Conservation (phyloP, 1,140 invertebrate genomes). For the Gryllus bimaculatus region DNA sequence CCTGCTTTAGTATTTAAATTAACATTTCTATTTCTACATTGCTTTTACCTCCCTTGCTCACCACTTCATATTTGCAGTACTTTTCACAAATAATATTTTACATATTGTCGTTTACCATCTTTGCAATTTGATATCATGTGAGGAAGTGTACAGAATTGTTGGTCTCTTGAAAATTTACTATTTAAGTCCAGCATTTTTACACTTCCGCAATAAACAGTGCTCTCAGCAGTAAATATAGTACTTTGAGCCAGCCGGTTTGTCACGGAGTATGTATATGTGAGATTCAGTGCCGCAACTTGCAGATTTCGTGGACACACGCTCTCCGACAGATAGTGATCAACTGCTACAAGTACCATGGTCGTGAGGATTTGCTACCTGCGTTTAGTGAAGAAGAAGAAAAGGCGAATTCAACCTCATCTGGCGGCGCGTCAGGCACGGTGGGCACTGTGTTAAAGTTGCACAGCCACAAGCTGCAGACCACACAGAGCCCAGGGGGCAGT, state of each 20-base stretch:
- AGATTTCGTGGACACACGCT: slow-evolving; percentile 99
- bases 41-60: no score
- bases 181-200: no score
- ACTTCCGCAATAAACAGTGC: background rate
- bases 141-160: no score
- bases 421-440: slow-evolving; percentile 37
- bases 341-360: slow-evolving; percentile 95
- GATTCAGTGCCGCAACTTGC: slow-evolving; percentile 28
- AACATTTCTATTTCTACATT: no score
- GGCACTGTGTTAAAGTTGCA: slow-evolving; percentile 51
- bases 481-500: slow-evolving; percentile 35
- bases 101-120: no score
- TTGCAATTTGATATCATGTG: no score
- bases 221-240: background rate
- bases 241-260: background rate
- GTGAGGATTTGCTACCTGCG: slow-evolving; percentile 89
- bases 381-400: slow-evolving; percentile 89
- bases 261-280: slow-evolving; percentile 21
- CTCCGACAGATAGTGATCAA: slow-evolving; percentile 94
- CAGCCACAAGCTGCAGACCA: slow-evolving; percentile 41
- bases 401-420: slow-evolving; percentile 39
- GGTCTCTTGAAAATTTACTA: no score
- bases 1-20: no score
- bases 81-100: no score
- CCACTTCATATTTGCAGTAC: no score